Evolutionary conservation across 2,888 invertebrate species (phyloP), one percentile per base, ranked within the genome.

Genomic region (Melieria picta): DNA sequence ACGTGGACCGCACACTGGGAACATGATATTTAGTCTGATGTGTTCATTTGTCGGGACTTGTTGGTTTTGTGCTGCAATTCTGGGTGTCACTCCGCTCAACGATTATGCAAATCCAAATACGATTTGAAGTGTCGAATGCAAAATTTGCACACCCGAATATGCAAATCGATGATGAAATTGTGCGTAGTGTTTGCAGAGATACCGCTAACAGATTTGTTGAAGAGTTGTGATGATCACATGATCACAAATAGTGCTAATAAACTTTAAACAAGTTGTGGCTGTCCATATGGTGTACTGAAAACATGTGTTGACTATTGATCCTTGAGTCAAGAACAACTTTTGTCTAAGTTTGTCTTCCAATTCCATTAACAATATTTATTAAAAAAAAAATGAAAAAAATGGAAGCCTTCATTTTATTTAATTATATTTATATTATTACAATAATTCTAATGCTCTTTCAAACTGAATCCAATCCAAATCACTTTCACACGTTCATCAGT

Each of bases 41-140:
- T 58, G 70, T 52, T 58, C 70, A 70, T 70, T 65, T 65, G 60
- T 58, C 30, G 52, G 65, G 47, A 47, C 55, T 61, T 43, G 56
- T 61, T 65, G 52, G 50, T 56, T 58, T 16, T 71, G 60, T 16
- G 30, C 52, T 58, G 50, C 50, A 58, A 58, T 65, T 58, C 64
- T 57, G 11, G 52, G 42, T 45, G 6, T 57, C 46, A 13, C 16
- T 48, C 58, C 13, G 42, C 30, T 7, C 62, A 52, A 7, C 13
- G 65, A 75, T 76, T 77, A 75, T 76, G 77, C 72, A 75, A 76
- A 77, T 77, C 56, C 50, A 74, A 74, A 74, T 74, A 71, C 63
- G 46, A 61, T 67, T 70, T 75, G 68, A 71, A 74, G 58, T 73
- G 72, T 50, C 60, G 64, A 64, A 48, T 61, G 16, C 61, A 64